Base-by-base conservation (phyloP, 92 coral and sea anemone genomes). In the Parazoanthus atlanticus region DNA sequence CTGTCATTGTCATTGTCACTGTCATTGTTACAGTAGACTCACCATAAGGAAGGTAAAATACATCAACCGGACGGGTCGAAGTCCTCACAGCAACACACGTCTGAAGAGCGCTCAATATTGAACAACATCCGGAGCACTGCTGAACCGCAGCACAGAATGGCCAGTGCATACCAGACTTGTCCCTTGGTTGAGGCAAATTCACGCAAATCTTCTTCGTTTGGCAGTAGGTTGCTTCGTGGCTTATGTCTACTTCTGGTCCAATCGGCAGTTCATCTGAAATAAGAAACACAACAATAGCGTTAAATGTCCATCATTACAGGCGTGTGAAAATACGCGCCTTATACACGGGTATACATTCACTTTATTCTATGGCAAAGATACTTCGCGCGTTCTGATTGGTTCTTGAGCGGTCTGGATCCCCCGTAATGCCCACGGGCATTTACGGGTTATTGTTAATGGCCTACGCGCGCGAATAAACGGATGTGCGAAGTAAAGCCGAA, bases 121-220 rank as follows among this genome's bases (percentile, higher is more conserved):
- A 23, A 36, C 86, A 82, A 29, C 86, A 82, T 19, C 86, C 86
- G 36, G 74, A 36, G 10, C 86, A 82, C 19, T 19, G 86, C 2
- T 74, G 86, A 17, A 67, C 86, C 2, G 25, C 40, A n/a, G 76
- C 76, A 65, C 86, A 82, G 76, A 64, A 82, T 2, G 86, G 86
- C 86, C 86, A 82, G 38, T 82, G 76, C 25, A 82, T 36, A 30
- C 86, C 86, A 34, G 74, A 61, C 32, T n/a, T 17, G 58, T 67
- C 77, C 7, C 23, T 5, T 3, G 86, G 86, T 23, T 82, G 86
- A 1, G 86, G 86, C 11, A 64, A 0, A 1, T 82, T 28, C 25
- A 82, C 86, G 49, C 61, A 40, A 52, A 0, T 16, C n/a, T 65
- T 34, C 75, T 19, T 82, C 58, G 41, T 82, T 70, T 82, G 76